These are phyloP conservation scores for Yasuhikotakia modesta DNA, from an alignment of 2,797 vertebrate genomes.

Conservation along the genomic window DNA sequence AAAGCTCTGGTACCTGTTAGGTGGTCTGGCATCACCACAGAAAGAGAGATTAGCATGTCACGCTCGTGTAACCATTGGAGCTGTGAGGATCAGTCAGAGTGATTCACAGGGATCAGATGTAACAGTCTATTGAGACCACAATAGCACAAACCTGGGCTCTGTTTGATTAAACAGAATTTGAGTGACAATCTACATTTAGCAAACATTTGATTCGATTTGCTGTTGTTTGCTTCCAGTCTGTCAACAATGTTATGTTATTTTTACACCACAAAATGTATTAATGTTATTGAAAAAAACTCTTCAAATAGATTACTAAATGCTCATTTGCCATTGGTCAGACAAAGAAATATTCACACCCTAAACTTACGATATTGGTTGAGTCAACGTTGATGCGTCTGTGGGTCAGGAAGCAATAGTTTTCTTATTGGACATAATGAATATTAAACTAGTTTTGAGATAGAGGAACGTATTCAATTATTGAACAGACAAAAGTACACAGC, in stretches of 20 bases:
- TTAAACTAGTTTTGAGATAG: too few relatives aligned
- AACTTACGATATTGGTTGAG: too few relatives aligned
- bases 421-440: too few relatives aligned
- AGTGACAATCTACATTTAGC: too few relatives aligned
- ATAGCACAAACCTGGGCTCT: neutral
- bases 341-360: too few relatives aligned
- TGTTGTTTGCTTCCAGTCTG: neutral
- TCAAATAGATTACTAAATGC: neutral
- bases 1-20: slow-evolving; percentile 42
- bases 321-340: too few relatives aligned
- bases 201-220: neutral
- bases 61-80: slow-evolving; percentile 21
- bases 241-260: neutral
- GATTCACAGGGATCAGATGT: slow-evolving; percentile 15
- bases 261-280: neutral
- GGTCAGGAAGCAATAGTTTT: too few relatives aligned
- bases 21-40: slow-evolving; percentile 43
- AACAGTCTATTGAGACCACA: slow-evolving; percentile 20
- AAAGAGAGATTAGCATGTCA: slow-evolving; percentile 32
- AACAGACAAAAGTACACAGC: too few relatives aligned
- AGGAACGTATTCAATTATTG: too few relatives aligned
- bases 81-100: slow-evolving; percentile 10
- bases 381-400: too few relatives aligned
- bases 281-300: neutral
- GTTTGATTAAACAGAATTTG: neutral